Percentiles rank a stretch among this genome's conserved stretches.
Evolutionary conservation across 2,888 invertebrate species (phyloP).

Genomic region (Microchrysa polita): DNA sequence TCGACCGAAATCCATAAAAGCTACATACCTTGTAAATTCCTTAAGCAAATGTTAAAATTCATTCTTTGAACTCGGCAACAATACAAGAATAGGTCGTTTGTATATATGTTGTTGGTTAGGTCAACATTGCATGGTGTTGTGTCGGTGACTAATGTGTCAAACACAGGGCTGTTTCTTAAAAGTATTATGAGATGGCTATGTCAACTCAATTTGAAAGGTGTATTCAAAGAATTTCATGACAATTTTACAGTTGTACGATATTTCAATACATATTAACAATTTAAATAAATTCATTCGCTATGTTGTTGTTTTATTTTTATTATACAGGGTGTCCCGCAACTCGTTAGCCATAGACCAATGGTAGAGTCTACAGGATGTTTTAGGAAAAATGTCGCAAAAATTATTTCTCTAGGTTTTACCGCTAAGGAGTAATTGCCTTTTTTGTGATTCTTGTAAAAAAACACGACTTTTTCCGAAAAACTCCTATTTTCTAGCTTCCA

Average conservation of each 20-base stretch:
- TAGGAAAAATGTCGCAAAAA: no score
- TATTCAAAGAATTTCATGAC: constrained; percentile 20
- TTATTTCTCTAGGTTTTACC: no score
- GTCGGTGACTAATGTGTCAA: no score
- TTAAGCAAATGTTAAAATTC: not conserved
- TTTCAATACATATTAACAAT: not conserved
- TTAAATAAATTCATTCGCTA: not conserved
- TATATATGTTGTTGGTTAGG: not conserved
- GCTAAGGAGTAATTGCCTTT: no score
- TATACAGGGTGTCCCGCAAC: no score
- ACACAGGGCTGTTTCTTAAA: no score
- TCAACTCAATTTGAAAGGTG: not conserved
- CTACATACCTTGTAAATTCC: not conserved
- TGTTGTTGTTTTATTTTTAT: not conserved
- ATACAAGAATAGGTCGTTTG: not conserved
- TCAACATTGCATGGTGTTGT: constrained; percentile 12
- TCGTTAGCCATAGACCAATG: no score
- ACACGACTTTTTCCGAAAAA: no score
- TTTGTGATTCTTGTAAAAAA: no score
- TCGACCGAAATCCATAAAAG: not conserved
- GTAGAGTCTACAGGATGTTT: no score
- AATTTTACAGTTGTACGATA: not conserved
- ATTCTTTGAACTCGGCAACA: not conserved
- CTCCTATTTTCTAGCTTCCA: no score
- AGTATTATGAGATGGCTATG: no score